Evolutionary conservation across 92 coral and sea anemone genomes (phyloP).

Genomic region (Zoanthus sociatus): DNA sequence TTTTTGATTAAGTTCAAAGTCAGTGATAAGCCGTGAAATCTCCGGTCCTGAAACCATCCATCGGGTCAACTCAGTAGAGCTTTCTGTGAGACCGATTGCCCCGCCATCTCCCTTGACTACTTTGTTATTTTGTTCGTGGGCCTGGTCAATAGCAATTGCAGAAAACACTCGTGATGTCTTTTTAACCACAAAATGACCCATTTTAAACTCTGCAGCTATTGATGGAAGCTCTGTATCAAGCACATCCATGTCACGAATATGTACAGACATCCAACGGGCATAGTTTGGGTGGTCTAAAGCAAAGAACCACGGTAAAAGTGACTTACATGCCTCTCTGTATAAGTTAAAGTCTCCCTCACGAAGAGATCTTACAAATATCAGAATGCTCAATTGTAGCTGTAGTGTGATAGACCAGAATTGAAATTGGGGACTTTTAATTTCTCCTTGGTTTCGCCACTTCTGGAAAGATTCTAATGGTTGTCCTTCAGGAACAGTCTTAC

Average conservation of each 20-base stretch:
- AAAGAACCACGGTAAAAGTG: slow-evolving; percentile 56
- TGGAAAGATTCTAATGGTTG: neutral
- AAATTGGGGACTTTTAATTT: slow-evolving; percentile 27
- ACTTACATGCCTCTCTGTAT: slow-evolving; percentile 43
- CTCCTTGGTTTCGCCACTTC: slow-evolving; percentile 37
- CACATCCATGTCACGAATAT: slow-evolving; percentile 27
- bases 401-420: neutral
- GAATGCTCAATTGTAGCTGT: neutral
- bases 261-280: slow-evolving; percentile 56
- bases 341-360: slow-evolving; percentile 51
- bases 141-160: slow-evolving; percentile 41
- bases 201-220: slow-evolving; percentile 32
- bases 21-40: neutral
- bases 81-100: neutral
- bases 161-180: slow-evolving; percentile 31
- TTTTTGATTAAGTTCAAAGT: neutral
- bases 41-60: slow-evolving; percentile 61
- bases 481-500: slow-evolving; percentile 1
- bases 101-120: slow-evolving; percentile 17
- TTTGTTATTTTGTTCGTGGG: slow-evolving; percentile 56
- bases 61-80: neutral
- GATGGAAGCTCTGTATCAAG: too few species aligned
- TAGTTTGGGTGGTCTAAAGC: slow-evolving; percentile 50
- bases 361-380: slow-evolving; percentile 44
- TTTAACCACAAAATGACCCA: slow-evolving; percentile 53